Evolutionary conservation across 2,888 invertebrate species (phyloP).

Genomic region (Eustalomyia histrio): DNA sequence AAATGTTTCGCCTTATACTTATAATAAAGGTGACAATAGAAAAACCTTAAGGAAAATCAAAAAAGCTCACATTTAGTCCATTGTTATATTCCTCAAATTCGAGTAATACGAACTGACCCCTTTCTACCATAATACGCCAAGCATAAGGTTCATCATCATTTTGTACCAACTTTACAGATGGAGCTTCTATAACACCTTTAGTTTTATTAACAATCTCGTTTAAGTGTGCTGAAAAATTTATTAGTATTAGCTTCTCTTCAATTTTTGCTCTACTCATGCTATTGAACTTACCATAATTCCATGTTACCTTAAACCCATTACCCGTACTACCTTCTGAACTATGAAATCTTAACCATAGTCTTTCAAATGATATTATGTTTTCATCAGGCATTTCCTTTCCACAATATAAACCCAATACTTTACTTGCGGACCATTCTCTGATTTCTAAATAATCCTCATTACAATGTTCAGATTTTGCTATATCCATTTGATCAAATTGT

Average conservation of each 20-base stretch:
- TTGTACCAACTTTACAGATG: conserved; percentile 69
- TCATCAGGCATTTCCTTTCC: conserved; percentile 82
- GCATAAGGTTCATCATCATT: conserved; percentile 70
- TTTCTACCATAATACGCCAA: conserved; percentile 74
- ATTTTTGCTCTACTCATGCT: neutral
- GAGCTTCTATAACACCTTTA: conserved; percentile 73
- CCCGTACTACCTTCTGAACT: conserved; percentile 81
- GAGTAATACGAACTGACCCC: conserved; percentile 68
- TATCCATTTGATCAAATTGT: conserved; percentile 84
- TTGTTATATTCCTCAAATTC: conserved; percentile 72
- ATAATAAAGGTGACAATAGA: no score
- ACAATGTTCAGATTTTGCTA: conserved; percentile 87
- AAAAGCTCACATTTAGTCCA: conserved; percentile 71
- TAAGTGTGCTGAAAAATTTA: conserved; percentile 70
- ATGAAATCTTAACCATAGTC: conserved; percentile 89
- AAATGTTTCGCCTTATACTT: no score
- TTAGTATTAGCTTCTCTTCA: neutral
- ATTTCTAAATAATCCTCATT: conserved; percentile 93
- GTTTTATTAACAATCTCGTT: conserved; percentile 70
- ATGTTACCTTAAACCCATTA: conserved; percentile 88
- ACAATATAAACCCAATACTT: conserved; percentile 87
- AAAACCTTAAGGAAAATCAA: neutral
- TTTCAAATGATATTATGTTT: conserved; percentile 82
- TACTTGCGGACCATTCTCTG: conserved; percentile 84
- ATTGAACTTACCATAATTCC: conserved; percentile 82